phyloP scores from a whole-genome alignment of 2,113 vertebrate species.

The Istiophorus platypterus region DNA sequence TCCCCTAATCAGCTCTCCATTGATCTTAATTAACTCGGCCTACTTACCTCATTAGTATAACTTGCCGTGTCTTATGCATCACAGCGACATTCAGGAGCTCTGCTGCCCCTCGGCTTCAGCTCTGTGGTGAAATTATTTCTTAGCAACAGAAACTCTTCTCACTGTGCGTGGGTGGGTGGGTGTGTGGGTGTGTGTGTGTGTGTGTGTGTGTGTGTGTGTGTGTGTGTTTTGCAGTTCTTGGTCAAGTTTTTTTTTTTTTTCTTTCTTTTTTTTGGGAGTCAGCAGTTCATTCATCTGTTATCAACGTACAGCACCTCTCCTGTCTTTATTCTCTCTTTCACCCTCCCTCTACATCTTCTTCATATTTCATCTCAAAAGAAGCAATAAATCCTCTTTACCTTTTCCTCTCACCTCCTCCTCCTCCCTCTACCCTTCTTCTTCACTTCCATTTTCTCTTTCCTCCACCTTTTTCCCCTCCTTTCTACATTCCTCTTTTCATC shows the following conservation, averaged over 20 bases:
- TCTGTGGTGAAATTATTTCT: too few species aligned
- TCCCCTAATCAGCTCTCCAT: too few species aligned
- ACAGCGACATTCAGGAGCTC: too few species aligned
- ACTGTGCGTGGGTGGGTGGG: not conserved
- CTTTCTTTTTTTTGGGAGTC: not conserved
- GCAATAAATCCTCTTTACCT: not conserved
- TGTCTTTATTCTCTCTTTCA: not conserved
- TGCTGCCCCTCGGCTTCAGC: too few species aligned
- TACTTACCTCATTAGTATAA: too few species aligned
- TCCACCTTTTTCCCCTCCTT: not conserved
- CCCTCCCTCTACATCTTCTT: not conserved
- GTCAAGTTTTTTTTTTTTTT: not conserved
- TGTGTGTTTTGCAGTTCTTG: not conserved
- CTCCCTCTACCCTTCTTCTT: not conserved
- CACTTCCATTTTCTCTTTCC: not conserved
- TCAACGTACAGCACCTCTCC: too few species aligned
- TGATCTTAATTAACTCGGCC: too few species aligned
- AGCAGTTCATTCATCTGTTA: not conserved
- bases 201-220: too few species aligned
- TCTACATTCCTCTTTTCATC: not conserved
- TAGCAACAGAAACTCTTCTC: too few species aligned
- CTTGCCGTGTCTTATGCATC: too few species aligned
- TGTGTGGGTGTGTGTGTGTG: not conserved
- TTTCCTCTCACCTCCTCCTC: not conserved
- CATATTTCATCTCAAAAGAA: not conserved